Conservation (phyloP, 53 echinoderm and acorn worm genomes). For the Mesocentrotus franciscanus region DNA sequence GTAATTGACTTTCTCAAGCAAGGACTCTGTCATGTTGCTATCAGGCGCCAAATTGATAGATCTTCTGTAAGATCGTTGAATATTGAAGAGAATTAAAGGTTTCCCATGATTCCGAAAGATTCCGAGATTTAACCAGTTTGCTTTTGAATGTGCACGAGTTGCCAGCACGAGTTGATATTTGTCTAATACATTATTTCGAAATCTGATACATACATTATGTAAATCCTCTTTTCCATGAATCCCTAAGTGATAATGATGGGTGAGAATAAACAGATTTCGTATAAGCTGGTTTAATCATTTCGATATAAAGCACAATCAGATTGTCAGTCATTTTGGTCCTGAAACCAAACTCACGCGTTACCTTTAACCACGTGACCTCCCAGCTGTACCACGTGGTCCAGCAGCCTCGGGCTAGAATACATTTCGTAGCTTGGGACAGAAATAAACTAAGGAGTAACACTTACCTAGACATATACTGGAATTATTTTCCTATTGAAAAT, state of each 20-base stretch:
- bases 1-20: neutral
- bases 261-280: neutral
- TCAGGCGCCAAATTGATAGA: neutral
- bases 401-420: neutral
- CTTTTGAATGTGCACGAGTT: too few species aligned
- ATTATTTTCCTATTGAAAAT: neutral
- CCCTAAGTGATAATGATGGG: neutral
- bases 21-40: too few species aligned
- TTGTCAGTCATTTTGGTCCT: neutral
- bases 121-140: neutral
- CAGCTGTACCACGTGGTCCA: conserved; percentile 3
- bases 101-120: neutral
- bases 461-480: neutral
- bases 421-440: neutral
- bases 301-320: neutral
- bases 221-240: neutral
- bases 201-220: neutral
- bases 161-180: too few species aligned
- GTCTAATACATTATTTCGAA: too few species aligned
- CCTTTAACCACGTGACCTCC: neutral
- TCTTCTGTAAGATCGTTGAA: neutral
- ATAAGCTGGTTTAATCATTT: neutral
- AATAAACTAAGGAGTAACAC: neutral
- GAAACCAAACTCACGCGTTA: neutral
- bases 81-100: conserved; percentile 4